These are phyloP conservation scores for Mya arenaria DNA, from an alignment of 1,140 invertebrate species.

Conservation along the genomic window DNA sequence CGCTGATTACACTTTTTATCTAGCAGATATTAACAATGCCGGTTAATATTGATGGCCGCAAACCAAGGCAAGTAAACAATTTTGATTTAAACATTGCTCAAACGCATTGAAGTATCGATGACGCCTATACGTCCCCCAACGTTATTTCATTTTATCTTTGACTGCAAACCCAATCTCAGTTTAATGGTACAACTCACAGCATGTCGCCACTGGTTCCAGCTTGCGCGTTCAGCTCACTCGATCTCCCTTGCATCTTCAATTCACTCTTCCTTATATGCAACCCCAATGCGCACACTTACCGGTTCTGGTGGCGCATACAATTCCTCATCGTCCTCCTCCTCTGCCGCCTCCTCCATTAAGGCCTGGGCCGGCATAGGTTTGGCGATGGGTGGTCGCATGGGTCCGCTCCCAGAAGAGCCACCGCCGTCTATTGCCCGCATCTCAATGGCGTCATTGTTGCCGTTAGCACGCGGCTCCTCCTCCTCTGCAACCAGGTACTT, in stretches of 20 bases:
- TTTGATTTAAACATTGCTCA: no score
- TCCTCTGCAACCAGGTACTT: background rate
- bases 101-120: background rate
- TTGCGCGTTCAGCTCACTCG: background rate
- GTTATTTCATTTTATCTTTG: background rate
- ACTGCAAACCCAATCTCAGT: background rate
- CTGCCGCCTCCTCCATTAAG: slow-evolving; percentile 19
- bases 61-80: no score
- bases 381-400: background rate
- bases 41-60: no score
- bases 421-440: slow-evolving; percentile 39
- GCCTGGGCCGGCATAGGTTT: background rate
- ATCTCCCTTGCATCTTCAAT: background rate
- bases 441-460: slow-evolving; percentile 23
- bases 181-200: background rate
- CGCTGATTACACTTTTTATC: no score
- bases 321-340: slow-evolving; percentile 65
- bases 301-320: slow-evolving; percentile 67
- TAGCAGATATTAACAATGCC: no score
- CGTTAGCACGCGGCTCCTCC: background rate
- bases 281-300: background rate
- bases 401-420: background rate
- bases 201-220: background rate
- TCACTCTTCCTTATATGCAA: background rate
- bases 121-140: background rate